Evolutionary conservation across 2,888 invertebrate genomes (phyloP).

Genomic region (Pterobdella sp.): DNA sequence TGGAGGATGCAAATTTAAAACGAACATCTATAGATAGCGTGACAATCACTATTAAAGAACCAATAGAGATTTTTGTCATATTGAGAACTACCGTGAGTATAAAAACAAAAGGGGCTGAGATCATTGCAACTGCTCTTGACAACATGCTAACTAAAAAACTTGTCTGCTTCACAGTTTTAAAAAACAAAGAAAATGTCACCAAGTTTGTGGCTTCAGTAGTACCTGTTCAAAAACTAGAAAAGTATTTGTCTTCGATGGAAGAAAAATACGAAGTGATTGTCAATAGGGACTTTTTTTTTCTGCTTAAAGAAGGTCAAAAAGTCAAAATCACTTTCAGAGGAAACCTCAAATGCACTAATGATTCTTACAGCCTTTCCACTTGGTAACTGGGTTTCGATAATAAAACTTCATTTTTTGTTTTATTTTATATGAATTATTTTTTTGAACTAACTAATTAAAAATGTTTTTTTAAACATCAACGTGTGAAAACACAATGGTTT

Average conservation of each 20-base stretch:
- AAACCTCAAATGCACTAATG: slow-evolving; percentile 40
- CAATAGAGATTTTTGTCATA: slow-evolving; percentile 26
- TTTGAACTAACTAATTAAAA: too few relatives aligned
- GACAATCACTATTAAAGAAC: slow-evolving; percentile 26
- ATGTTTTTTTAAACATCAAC: too few relatives aligned
- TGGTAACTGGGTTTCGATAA: too few relatives aligned
- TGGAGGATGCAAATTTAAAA: slow-evolving; percentile 18
- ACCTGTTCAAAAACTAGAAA: slow-evolving; percentile 39
- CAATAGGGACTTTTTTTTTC: slow-evolving; percentile 37
- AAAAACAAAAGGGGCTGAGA: slow-evolving; percentile 28
- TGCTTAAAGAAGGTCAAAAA: slow-evolving; percentile 41
- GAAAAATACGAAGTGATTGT: slow-evolving; percentile 45
- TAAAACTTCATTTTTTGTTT: too few relatives aligned
- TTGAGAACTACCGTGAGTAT: slow-evolving; percentile 27
- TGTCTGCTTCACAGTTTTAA: slow-evolving; percentile 26
- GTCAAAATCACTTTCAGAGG: slow-evolving; percentile 45
- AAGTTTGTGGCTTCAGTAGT: slow-evolving; percentile 42
- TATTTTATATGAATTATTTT: too few relatives aligned
- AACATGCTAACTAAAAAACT: slow-evolving; percentile 17
- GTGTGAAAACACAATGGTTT: too few relatives aligned
- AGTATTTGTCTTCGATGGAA: slow-evolving; percentile 39
- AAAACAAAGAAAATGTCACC: slow-evolving; percentile 40
- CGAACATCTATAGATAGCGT: slow-evolving; percentile 13
- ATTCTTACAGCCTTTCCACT: slow-evolving; percentile 39
- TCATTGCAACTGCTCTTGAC: slow-evolving; percentile 25